These are phyloP conservation scores for Meteorus cinctellus DNA, from an alignment of 2,888 invertebrate genomes.

Conservation along the genomic window DNA sequence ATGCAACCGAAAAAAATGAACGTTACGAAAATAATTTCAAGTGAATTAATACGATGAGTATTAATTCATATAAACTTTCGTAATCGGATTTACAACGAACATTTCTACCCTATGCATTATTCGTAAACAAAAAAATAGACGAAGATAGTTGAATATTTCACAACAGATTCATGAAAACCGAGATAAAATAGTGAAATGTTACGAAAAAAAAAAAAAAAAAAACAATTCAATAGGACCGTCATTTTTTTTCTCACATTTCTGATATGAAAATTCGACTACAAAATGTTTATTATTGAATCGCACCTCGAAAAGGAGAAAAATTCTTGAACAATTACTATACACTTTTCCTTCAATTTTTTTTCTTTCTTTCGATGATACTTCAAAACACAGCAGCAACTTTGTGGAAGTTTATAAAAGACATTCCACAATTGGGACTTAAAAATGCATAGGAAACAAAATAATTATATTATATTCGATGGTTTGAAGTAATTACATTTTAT, in stretches of 20 bases:
- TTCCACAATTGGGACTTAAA: conserved; percentile 73
- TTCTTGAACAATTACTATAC: background rate
- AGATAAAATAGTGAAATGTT: conserved; percentile 44
- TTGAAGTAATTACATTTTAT: conserved; percentile 70
- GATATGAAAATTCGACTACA: conserved; percentile 66
- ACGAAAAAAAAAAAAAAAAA: too few species aligned
- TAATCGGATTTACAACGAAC: conserved; percentile 68
- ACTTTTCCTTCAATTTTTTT: conserved; percentile 24
- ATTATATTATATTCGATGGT: conserved; percentile 59
- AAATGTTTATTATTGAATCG: conserved; percentile 58
- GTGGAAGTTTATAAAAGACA: conserved; percentile 71
- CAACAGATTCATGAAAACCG: background rate
- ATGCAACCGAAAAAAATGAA: background rate
- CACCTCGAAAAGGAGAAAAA: background rate
- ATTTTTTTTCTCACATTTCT: conserved; percentile 56
- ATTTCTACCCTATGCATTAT: conserved; percentile 63
- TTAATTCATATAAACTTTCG: conserved; percentile 44
- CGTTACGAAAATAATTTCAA: conserved; percentile 18
- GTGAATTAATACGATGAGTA: conserved; percentile 2
- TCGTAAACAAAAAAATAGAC: conserved; percentile 44
- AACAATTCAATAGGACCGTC: background rate
- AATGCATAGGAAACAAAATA: conserved; percentile 68
- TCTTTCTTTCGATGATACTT: conserved; percentile 46
- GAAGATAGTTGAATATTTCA: conserved; percentile 31
- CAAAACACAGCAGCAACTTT: conserved; percentile 55